Conservation (phyloP, 2,797 vertebrate species). For the Xiphorhynchus erythropygius region DNA sequence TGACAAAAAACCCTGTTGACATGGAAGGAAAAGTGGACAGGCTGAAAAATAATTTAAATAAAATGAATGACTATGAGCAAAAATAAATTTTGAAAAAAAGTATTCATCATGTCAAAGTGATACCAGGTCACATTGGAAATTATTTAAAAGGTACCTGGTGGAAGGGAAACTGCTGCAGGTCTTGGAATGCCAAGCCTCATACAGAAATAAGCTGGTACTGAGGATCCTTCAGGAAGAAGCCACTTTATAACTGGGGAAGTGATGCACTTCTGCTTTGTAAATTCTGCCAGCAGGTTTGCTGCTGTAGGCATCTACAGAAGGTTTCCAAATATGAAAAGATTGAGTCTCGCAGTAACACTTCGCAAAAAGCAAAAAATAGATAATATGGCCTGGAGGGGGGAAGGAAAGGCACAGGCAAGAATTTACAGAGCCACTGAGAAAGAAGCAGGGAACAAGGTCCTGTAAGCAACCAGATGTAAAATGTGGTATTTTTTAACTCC, state of each 20-base stretch:
- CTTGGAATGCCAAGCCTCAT: neutral
- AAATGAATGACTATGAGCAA: neutral
- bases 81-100: neutral
- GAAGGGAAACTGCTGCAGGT: neutral
- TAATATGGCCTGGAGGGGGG: neutral
- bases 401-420: neutral
- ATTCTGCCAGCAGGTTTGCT: neutral
- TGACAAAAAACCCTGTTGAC: neutral
- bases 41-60: neutral
- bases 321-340: neutral
- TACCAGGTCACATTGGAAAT: neutral
- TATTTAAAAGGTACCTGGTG: neutral
- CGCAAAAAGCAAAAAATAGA: neutral
- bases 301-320: neutral
- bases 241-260: neutral
- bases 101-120: neutral
- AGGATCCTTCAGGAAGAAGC: neutral
- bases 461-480: neutral
- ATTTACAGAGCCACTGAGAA: neutral
- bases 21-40: neutral
- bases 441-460: neutral
- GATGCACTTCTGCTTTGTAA: neutral
- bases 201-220: neutral
- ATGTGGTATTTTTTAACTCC: neutral
- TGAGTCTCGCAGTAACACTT: neutral